Percentiles rank a stretch among this genome's conserved stretches.
Conservation (phyloP, 2,113 vertebrate species). For the Sphyrna mokarran region DNA sequence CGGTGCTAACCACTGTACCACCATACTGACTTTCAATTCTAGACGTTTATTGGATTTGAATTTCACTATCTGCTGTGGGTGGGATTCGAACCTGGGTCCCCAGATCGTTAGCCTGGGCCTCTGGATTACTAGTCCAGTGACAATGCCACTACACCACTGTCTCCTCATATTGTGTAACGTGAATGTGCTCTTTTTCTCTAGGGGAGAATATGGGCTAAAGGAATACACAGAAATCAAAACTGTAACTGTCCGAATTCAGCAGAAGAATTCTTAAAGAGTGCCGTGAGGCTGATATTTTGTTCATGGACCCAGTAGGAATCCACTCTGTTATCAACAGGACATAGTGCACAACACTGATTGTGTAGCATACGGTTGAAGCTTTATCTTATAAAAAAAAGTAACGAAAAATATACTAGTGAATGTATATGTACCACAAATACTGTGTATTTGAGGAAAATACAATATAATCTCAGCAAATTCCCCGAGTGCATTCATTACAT, state of each 20-base stretch:
- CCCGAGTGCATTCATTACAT: conserved; percentile 18
- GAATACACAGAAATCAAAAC: conserved; percentile 98
- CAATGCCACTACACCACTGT: too few relatives aligned
- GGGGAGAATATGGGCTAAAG: conserved; percentile 84
- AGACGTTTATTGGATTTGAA: too few relatives aligned
- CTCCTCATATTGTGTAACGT: conserved; percentile 39
- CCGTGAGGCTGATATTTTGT: not conserved
- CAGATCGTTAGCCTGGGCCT: too few relatives aligned
- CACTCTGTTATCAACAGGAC: not conserved
- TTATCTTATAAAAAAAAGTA: conserved; percentile 31
- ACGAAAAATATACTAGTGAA: conserved; percentile 29
- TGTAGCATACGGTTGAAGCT: conserved; percentile 34
- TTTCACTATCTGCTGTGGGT: too few relatives aligned
- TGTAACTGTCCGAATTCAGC: conserved; percentile 87
- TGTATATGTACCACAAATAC: conserved; percentile 37
- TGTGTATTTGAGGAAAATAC: conserved; percentile 37
- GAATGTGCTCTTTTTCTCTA: conserved; percentile 49
- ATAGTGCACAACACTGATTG: not conserved
- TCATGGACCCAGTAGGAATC: not conserved
- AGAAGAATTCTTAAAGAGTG: conserved; percentile 82
- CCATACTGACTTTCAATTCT: too few relatives aligned
- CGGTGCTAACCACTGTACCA: too few relatives aligned
- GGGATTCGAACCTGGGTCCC: too few relatives aligned
- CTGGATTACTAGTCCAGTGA: too few relatives aligned
- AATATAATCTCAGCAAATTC: conserved; percentile 30